Conservation (phyloP, 2,113 vertebrate genomes). For the Aplodontia rufa region DNA sequence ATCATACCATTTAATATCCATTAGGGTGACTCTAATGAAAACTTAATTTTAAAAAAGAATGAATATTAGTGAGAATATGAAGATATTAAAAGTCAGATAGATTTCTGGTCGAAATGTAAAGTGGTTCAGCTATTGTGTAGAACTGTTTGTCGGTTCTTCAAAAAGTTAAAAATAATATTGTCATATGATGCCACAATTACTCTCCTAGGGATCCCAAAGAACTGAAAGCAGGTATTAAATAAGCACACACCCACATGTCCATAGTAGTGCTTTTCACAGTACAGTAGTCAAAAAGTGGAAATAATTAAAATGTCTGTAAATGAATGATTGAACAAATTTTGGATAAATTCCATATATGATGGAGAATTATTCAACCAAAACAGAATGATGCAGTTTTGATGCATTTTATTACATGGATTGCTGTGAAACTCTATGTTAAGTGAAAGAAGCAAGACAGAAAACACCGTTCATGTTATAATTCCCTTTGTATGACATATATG, state of each 20-base stretch:
- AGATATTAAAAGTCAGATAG: background rate
- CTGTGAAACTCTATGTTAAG: background rate
- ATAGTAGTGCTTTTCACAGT: background rate
- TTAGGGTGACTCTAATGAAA: background rate
- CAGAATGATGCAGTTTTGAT: background rate
- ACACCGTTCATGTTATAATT: background rate
- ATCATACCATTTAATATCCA: background rate
- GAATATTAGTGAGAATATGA: background rate
- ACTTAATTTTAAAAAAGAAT: background rate
- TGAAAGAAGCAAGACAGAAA: background rate
- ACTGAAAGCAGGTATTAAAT: background rate
- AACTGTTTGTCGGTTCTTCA: background rate
- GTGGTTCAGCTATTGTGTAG: background rate
- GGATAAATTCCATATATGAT: background rate
- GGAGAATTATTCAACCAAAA: background rate
- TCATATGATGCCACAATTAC: background rate
- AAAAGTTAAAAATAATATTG: background rate
- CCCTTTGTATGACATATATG: background rate
- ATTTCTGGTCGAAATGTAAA: background rate
- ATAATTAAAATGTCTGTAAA: background rate
- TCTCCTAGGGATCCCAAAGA: background rate
- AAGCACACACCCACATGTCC: background rate
- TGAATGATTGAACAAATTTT: background rate
- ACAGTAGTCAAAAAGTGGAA: background rate
- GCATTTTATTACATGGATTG: background rate